Evolutionary conservation across 2,888 invertebrate genomes (phyloP), one percentile per base, ranked within the genome.

Genomic region (Toxonevra muliebris): DNA sequence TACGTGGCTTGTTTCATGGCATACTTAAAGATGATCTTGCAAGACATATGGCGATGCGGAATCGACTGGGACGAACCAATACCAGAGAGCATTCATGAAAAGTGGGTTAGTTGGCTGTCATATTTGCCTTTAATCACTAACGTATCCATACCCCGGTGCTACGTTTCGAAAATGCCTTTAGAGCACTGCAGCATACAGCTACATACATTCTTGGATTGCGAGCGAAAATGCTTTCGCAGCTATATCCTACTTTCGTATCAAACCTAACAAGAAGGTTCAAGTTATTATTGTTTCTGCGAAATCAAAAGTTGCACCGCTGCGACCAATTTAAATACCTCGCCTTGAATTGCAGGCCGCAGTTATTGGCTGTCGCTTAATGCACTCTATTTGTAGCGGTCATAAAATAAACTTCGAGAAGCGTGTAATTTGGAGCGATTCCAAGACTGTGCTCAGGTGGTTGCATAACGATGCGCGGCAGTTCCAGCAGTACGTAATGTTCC

Each of bases 31-130:
- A 66, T 69, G 3, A 10, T 69, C 7, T 40, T 72, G 8, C 68
- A 71, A 58, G 52, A 73, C 41, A 66, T 68, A 61, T 69, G 68
- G 68, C 71, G 68, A 11, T 59, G 65, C 0, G 15, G 62, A 13
- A 71, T 70, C 2, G 65, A 43, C 1, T 71, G 70, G 70, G 71
- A 73, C 13, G 66, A 67, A 4, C 48, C 7, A 1, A 13, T 61
- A 5, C 30, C n/a, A 40, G 57, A 20, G 20, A 1, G 4, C 7
- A 15, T 59, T 15, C 10, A 12, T 10, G 1, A 9, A 1, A 2
- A 30, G 7, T 61, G 61, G 61, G 40, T 40, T 17, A 1, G 17
- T 1, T 50, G 50, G 40, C 40, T n/a, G 59, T 48, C 50, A 4
- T 7, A 59, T 10, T 48, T 69, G 15, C 60, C 48, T 42, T 10